Evolutionary conservation across 1,140 invertebrate species (phyloP).

Genomic region (Nymphalis io): DNA sequence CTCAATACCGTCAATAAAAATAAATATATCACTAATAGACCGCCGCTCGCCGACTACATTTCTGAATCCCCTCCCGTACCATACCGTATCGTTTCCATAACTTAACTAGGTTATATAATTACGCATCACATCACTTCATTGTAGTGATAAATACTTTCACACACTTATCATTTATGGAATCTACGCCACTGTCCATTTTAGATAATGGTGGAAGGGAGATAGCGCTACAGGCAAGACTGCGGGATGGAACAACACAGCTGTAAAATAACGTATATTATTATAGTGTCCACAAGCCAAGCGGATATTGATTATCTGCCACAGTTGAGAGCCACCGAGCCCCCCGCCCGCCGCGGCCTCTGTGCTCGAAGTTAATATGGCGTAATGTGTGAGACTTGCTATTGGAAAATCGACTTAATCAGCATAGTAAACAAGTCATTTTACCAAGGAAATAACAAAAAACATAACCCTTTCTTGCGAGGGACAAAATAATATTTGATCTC

Average conservation of each 20-base stretch:
- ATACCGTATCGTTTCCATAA: slow-evolving; percentile 54
- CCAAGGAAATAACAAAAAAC: slow-evolving; percentile 30
- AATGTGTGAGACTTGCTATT: slow-evolving; percentile 39
- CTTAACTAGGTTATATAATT: slow-evolving; percentile 78
- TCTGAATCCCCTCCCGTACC: slow-evolving; percentile 37
- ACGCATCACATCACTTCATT: slow-evolving; percentile 76
- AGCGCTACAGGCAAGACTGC: slow-evolving; percentile 32
- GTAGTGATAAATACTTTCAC: slow-evolving; percentile 81
- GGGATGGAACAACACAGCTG: slow-evolving; percentile 61
- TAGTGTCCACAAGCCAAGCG: slow-evolving; percentile 81
- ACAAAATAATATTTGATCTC: slow-evolving; percentile 78
- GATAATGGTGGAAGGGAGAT: slow-evolving; percentile 74
- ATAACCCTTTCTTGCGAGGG: slow-evolving; percentile 56
- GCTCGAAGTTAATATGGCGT: slow-evolving; percentile 46
- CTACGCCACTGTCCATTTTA: slow-evolving; percentile 80
- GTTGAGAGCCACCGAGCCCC: slow-evolving; percentile 76
- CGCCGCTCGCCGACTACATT: slow-evolving; percentile 36
- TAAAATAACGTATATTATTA: slow-evolving; percentile 80
- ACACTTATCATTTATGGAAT: slow-evolving; percentile 81
- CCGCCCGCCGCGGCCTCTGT: slow-evolving; percentile 45
- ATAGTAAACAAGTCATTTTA: slow-evolving; percentile 55
- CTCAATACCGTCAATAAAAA: slow-evolving; percentile 63
- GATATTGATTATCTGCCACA: slow-evolving; percentile 82
- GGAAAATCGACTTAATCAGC: slow-evolving; percentile 56
- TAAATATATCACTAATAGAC: slow-evolving; percentile 66